These are phyloP conservation scores for Peromyscus nudipes DNA, from an alignment of 2,797 vertebrate species.

Conservation along the genomic window DNA sequence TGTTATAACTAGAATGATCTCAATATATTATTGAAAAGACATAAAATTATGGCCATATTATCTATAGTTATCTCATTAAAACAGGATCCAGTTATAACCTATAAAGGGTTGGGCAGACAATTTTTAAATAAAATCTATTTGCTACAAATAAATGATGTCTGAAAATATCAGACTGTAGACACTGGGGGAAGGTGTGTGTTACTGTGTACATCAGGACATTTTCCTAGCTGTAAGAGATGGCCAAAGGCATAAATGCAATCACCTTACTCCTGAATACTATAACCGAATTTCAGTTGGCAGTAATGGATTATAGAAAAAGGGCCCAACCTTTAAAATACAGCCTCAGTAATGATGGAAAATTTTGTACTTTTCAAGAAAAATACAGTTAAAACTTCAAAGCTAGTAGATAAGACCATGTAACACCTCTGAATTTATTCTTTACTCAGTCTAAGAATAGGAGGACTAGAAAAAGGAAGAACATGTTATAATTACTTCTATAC, in stretches of 20 bases:
- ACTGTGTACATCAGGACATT: slow-evolving; percentile 15
- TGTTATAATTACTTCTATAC: neutral
- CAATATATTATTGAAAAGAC: slow-evolving; percentile 78
- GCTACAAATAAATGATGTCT: slow-evolving; percentile 78
- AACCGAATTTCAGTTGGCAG: slow-evolving; percentile 72
- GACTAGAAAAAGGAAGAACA: neutral
- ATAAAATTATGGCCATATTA: slow-evolving; percentile 76
- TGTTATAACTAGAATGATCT: slow-evolving; percentile 76
- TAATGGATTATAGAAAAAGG: slow-evolving; percentile 46
- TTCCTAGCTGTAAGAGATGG: slow-evolving; percentile 48
- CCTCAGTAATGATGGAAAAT: slow-evolving; percentile 40
- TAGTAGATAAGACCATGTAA: neutral
- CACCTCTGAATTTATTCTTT: neutral
- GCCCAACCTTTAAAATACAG: slow-evolving; percentile 49
- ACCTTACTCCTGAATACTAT: slow-evolving; percentile 46
- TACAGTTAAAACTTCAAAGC: slow-evolving; percentile 25
- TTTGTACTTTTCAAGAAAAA: slow-evolving; percentile 58
- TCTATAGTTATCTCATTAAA: slow-evolving; percentile 81
- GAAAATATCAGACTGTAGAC: slow-evolving; percentile 75
- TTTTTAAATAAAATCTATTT: slow-evolving; percentile 77
- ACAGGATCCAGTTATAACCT: slow-evolving; percentile 71
- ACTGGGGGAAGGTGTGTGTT: slow-evolving; percentile 49
- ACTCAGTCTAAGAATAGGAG: neutral
- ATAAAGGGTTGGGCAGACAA: slow-evolving; percentile 68
- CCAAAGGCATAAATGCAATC: slow-evolving; percentile 64